Evolutionary conservation across 2,888 invertebrate genomes (phyloP).

Genomic region (Caenorhabditis sp.): DNA sequence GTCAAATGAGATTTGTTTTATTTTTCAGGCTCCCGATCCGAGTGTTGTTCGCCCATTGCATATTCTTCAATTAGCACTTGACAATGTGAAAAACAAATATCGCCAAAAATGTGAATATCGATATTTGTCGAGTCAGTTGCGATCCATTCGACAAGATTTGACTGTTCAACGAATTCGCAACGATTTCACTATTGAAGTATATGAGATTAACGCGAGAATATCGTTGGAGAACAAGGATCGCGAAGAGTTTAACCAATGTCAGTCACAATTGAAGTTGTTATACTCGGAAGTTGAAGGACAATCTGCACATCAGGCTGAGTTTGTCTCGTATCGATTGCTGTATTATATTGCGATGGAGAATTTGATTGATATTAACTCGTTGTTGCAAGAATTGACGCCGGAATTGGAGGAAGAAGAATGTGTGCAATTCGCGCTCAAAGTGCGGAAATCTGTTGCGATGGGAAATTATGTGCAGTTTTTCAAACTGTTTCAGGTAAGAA

Average conservation of each 20-base stretch:
- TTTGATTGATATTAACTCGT: conserved; percentile 92
- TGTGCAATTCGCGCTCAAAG: conserved; percentile 78
- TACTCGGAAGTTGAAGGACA: conserved; percentile 75
- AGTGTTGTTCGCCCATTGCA: conserved; percentile 85
- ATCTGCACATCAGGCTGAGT: conserved; percentile 82
- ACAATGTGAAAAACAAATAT: conserved; percentile 91
- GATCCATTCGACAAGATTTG: conserved; percentile 96
- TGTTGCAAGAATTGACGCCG: conserved; percentile 77
- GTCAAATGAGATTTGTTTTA: too few species aligned
- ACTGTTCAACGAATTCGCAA: conserved; percentile 96
- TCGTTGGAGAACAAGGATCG: conserved; percentile 96
- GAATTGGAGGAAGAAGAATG: conserved; percentile 66
- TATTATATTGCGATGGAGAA: conserved; percentile 98
- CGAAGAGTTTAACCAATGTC: conserved; percentile 95
- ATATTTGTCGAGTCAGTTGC: conserved; percentile 96
- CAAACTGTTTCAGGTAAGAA: conserved; percentile 78
- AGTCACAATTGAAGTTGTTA: conserved; percentile 93
- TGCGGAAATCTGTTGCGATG: conserved; percentile 90
- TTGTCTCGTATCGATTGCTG: conserved; percentile 92
- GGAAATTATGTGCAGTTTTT: conserved; percentile 93
- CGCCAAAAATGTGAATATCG: conserved; percentile 87
- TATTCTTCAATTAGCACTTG: conserved; percentile 84
- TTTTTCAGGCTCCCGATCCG: conserved; percentile 85
- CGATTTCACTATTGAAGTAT: conserved; percentile 93
- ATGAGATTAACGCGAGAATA: conserved; percentile 97